Evolutionary conservation across 2,797 vertebrate species (phyloP).

Genomic region (Notoglanidium macrostoma): DNA sequence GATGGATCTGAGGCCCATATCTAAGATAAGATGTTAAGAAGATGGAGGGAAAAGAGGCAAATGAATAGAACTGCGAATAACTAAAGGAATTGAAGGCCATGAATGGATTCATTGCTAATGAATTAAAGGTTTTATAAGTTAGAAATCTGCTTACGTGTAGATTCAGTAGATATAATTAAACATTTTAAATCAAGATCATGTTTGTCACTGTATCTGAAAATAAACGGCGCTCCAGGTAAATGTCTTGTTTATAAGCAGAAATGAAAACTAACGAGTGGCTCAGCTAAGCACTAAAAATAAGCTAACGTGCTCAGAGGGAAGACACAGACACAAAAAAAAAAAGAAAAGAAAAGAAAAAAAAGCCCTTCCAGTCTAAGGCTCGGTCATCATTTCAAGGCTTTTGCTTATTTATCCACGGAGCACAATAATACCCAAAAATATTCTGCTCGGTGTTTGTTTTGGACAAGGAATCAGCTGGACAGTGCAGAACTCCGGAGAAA

Average conservation of each 20-base stretch:
- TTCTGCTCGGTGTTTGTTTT: background rate
- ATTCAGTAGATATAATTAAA: background rate
- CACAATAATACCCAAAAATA: background rate
- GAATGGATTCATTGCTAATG: background rate
- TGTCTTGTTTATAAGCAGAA: background rate
- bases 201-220: background rate
- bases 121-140: background rate
- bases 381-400: constrained; percentile 8
- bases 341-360: background rate
- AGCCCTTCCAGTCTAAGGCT: background rate
- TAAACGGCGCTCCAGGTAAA: constrained; percentile 1
- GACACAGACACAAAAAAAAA: background rate
- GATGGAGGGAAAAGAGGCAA: background rate
- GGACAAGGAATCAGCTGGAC: background rate
- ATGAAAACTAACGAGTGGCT: background rate
- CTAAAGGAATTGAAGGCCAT: background rate
- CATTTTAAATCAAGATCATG: background rate
- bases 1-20: constrained; percentile 72
- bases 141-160: background rate
- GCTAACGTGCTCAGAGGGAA: background rate
- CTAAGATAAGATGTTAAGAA: constrained; percentile 38
- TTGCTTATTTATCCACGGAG: constrained; percentile 13
- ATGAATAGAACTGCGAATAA: background rate
- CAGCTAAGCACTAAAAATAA: constrained; percentile 35
- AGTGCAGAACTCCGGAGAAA: constrained; percentile 5